A percentile compares a stretch with the other conserved stretches of the same genome.
Evolutionary conservation across 2,797 vertebrate species (phyloP).

Genomic region (Pseudochromis fuscus): DNA sequence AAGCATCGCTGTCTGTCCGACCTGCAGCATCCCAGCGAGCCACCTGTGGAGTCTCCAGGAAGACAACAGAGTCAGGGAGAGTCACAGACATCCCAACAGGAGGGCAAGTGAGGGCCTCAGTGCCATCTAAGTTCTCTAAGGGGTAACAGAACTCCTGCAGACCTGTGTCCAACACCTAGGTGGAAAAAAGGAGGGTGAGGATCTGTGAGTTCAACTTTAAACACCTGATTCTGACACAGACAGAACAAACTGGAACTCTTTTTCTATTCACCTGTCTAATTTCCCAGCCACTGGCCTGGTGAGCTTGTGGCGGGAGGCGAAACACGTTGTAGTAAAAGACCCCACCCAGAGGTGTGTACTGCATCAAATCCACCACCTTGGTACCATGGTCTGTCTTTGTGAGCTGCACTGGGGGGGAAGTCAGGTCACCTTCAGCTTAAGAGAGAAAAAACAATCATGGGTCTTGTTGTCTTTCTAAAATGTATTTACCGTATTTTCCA

Average conservation of each 20-base stretch:
- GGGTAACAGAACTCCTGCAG: conserved; percentile 84
- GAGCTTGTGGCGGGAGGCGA: conserved; percentile 87
- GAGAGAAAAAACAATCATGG: conserved; percentile 6
- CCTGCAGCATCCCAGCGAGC: conserved; percentile 89
- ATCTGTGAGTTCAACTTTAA: neutral
- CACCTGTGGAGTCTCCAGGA: conserved; percentile 87
- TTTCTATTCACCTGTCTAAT: conserved; percentile 86
- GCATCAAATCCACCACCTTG: conserved; percentile 84
- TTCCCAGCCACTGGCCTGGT: conserved; percentile 83
- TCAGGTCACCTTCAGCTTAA: conserved; percentile 50
- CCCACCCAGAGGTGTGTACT: conserved; percentile 88
- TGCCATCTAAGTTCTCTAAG: conserved; percentile 69
- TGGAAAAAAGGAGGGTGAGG: conserved; percentile 1
- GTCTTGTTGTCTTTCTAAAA: no score
- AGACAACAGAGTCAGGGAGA: conserved; percentile 82
- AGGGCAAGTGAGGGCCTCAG: conserved; percentile 16
- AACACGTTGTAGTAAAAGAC: conserved; percentile 88
- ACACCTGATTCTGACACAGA: neutral
- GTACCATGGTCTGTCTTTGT: neutral
- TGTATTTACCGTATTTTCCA: no score
- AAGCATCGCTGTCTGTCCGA: conserved; percentile 52
- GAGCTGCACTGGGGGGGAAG: neutral
- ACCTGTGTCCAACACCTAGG: conserved; percentile 85
- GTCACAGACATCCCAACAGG: conserved; percentile 83
- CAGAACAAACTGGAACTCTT: neutral